A percentile compares a stretch with the other conserved stretches of the same genome.
phyloP scores from a whole-genome alignment of 2,888 invertebrate genomes.

The Noctua janthina region DNA sequence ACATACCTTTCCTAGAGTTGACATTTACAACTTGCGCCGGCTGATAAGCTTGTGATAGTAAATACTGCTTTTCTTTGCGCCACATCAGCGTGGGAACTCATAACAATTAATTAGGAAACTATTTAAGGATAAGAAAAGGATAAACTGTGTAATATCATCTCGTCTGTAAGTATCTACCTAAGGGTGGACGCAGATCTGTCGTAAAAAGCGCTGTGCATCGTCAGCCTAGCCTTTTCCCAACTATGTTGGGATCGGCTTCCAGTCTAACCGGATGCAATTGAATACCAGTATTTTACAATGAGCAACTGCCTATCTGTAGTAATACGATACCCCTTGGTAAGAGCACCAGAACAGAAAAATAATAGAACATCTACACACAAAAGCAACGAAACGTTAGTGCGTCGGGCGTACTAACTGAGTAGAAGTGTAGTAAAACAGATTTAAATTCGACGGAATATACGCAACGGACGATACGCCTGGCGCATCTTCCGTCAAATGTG shows the following conservation, averaged over 20 bases:
- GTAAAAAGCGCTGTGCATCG: background rate
- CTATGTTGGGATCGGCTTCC: background rate
- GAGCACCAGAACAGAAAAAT: background rate
- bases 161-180: background rate
- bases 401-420: background rate
- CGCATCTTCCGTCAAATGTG: background rate
- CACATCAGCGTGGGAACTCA: background rate
- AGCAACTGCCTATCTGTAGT: background rate
- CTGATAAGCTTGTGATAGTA: constrained; percentile 12
- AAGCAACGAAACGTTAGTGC: background rate
- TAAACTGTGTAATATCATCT: background rate
- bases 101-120: constrained; percentile 19
- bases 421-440: background rate
- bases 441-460: background rate
- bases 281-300: background rate
- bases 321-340: background rate
- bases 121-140: constrained; percentile 8
- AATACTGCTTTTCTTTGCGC: constrained; percentile 5
- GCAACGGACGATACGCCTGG: background rate
- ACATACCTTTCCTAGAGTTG: constrained; percentile 3
- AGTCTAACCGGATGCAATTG: too few species aligned
- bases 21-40: background rate
- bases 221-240: background rate
- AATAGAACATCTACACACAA: background rate
- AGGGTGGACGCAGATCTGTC: background rate